Percentiles rank a stretch among this genome's conserved stretches.
phyloP scores from a whole-genome alignment of 2,888 invertebrate genomes.

The Catocala fraxini region DNA sequence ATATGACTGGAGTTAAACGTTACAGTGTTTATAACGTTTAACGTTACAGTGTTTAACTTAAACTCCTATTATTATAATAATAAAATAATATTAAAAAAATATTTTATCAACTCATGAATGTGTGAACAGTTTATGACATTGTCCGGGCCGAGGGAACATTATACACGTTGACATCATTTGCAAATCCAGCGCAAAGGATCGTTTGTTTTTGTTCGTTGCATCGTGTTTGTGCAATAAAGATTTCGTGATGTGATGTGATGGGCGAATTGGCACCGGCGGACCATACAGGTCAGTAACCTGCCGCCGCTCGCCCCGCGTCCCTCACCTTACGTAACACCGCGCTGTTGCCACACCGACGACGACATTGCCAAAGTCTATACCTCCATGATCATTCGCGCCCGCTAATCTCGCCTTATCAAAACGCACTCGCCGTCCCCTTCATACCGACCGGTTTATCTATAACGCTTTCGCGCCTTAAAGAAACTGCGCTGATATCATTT shows the following conservation, averaged over 20 bases:
- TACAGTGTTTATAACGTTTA: no score
- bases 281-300: conserved; percentile 83
- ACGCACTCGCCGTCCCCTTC: conserved; percentile 29
- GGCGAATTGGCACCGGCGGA: conserved; percentile 84
- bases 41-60: no score
- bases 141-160: conserved; percentile 35
- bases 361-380: conserved; percentile 77
- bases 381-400: conserved; percentile 71
- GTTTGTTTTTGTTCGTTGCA: conserved; percentile 64
- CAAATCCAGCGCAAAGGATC: conserved; percentile 53
- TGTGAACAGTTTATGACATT: conserved; percentile 15
- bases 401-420: conserved; percentile 64
- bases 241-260: conserved; percentile 82
- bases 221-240: conserved; percentile 76
- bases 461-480: conserved; percentile 25
- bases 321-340: conserved; percentile 74
- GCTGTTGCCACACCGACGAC: conserved; percentile 78
- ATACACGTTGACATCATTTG: conserved; percentile 65
- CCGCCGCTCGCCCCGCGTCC: conserved; percentile 61
- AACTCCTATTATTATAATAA: no score
- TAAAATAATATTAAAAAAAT: conserved; percentile 6
- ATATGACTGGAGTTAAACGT: no score
- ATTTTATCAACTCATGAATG: conserved; percentile 20
- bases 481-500: conserved; percentile 32
- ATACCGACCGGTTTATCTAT: conserved; percentile 37